Conservation (phyloP, 2,888 invertebrate species). For the Ditula angustiorana region DNA sequence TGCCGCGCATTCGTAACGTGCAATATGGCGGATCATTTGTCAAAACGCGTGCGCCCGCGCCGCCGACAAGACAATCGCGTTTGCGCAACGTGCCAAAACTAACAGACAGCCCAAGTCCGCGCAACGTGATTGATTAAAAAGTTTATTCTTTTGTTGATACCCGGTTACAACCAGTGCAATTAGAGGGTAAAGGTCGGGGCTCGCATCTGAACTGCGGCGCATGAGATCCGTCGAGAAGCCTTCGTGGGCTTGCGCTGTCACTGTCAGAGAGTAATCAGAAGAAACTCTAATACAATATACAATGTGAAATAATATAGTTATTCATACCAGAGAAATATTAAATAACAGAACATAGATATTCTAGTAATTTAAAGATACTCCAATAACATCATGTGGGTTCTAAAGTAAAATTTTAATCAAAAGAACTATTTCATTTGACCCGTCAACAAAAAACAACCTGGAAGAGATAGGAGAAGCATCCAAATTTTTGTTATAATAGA, state of each 20-base stretch:
- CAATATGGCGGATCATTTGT: constrained; percentile 53
- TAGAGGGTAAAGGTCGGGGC: constrained; percentile 53
- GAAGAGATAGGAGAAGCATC: too few species aligned
- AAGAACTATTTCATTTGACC: too few species aligned
- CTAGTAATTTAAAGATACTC: too few species aligned
- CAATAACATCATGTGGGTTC: too few species aligned
- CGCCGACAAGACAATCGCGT: constrained; percentile 47
- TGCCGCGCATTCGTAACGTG: constrained; percentile 41
- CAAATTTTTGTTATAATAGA: constrained; percentile 31
- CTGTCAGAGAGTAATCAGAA: neutral
- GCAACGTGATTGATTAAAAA: constrained; percentile 76
- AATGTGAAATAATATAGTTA: neutral
- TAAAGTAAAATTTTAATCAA: too few species aligned
- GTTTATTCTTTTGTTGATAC: constrained; percentile 71
- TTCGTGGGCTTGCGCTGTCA: constrained; percentile 13
- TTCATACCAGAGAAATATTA: neutral
- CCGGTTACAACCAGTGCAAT: constrained; percentile 61
- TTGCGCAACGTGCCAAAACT: constrained; percentile 61
- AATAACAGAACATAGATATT: too few species aligned
- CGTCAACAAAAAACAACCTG: too few species aligned
- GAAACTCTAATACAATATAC: neutral
- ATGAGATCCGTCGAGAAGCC: constrained; percentile 4
- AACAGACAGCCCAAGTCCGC: constrained; percentile 56
- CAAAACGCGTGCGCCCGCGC: constrained; percentile 46
- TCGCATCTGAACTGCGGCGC: constrained; percentile 7